Evolutionary conservation across 2,888 invertebrate species (phyloP).

Genomic region (Drosophila mettleri): DNA sequence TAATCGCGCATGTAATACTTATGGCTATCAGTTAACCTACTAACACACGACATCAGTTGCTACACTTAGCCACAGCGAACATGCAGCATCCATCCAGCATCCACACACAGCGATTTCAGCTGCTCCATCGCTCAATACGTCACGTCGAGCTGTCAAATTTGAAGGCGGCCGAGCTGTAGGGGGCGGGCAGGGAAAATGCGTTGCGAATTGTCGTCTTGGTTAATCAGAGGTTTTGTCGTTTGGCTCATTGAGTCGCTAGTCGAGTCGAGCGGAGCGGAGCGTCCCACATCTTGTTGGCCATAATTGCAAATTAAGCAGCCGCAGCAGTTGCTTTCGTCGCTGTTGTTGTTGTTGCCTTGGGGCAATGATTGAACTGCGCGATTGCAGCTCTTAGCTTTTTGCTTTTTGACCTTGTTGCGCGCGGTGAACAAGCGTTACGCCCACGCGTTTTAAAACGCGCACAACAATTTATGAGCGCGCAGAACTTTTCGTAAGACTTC

Average conservation of each 20-base stretch:
- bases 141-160: constrained; percentile 42
- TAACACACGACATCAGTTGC: constrained; percentile 55
- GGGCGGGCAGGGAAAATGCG: constrained; percentile 55
- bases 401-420: constrained; percentile 40
- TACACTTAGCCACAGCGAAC: constrained; percentile 28
- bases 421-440: constrained; percentile 27
- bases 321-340: constrained; percentile 9
- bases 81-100: neutral
- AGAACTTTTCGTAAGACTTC: constrained; percentile 41
- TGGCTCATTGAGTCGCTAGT: constrained; percentile 6
- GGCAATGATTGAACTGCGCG: constrained; percentile 63
- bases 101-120: constrained; percentile 23
- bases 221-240: constrained; percentile 24
- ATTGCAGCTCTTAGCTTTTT: constrained; percentile 51
- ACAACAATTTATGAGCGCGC: constrained; percentile 3
- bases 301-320: constrained; percentile 76
- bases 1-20: constrained; percentile 50
- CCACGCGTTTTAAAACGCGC: constrained; percentile 42
- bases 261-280: constrained; percentile 24
- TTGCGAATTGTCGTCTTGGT: constrained; percentile 51
- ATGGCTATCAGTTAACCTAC: constrained; percentile 67
- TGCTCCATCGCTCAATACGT: constrained; percentile 48
- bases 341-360: constrained; percentile 52
- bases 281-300: constrained; percentile 62
- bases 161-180: neutral